phyloP scores from a whole-genome alignment of 2,113 vertebrate genomes.

The Ageneiosus marmoratus region DNA sequence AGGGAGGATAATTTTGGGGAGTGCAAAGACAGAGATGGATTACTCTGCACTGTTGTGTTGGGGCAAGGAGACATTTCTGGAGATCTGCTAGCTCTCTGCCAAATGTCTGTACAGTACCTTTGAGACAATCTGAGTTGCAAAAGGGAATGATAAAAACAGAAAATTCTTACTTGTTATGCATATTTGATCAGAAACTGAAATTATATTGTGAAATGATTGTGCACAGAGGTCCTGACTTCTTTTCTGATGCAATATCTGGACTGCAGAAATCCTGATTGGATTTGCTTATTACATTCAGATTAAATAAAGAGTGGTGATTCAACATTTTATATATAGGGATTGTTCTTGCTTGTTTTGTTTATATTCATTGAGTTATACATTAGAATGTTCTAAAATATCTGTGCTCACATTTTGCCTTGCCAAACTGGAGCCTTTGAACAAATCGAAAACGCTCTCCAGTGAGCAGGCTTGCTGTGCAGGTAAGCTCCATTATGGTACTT shows the following conservation, averaged over 20 bases:
- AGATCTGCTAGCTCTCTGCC: not conserved
- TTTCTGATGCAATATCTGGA: not conserved
- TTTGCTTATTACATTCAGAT: not conserved
- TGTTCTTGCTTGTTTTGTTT: not conserved
- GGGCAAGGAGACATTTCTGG: not conserved
- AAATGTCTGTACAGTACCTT: not conserved
- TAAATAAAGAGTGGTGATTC: not conserved
- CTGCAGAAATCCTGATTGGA: not conserved
- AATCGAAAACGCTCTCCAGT: not conserved
- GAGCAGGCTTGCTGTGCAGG: constrained; percentile 20
- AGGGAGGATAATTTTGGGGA: constrained; percentile 19
- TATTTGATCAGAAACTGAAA: not conserved
- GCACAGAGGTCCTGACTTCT: not conserved
- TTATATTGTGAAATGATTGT: not conserved
- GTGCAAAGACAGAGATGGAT: constrained; percentile 14
- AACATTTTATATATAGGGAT: not conserved
- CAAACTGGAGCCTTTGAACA: not conserved
- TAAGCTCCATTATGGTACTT: not conserved
- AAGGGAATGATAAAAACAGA: not conserved
- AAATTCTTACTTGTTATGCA: not conserved
- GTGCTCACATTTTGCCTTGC: not conserved
- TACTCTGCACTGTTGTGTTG: not conserved
- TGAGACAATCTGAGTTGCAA: not conserved
- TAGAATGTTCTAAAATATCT: not conserved
- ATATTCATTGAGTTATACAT: not conserved